phyloP scores from a whole-genome alignment of 1,140 invertebrate genomes.

The Melitaea cinxia region DNA sequence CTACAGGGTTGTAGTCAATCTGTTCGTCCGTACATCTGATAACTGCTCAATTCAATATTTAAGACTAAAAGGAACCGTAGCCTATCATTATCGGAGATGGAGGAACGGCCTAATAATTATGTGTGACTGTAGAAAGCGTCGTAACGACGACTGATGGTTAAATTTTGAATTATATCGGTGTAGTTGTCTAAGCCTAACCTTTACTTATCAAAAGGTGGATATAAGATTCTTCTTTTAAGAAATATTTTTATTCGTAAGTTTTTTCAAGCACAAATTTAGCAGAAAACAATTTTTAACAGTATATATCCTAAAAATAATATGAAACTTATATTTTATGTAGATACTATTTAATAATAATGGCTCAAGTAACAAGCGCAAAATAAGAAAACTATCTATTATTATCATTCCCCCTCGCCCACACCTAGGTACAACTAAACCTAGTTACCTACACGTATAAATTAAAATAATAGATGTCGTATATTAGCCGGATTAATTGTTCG shows the following conservation, averaged over 20 bases:
- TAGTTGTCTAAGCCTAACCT: conserved; percentile 17
- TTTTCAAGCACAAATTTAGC: conserved; percentile 7
- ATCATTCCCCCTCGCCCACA: too few relatives aligned
- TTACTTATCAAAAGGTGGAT: conserved; percentile 22
- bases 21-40: conserved; percentile 73
- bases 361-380: too few relatives aligned
- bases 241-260: not conserved
- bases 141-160: conserved; percentile 18
- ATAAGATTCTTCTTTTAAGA: conserved; percentile 4
- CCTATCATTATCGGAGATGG: conserved; percentile 53
- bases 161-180: conserved; percentile 12
- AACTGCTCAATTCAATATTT: conserved; percentile 76
- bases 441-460: too few relatives aligned
- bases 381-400: too few relatives aligned
- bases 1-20: conserved; percentile 73
- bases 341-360: too few relatives aligned
- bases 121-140: conserved; percentile 48
- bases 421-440: too few relatives aligned
- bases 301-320: too few relatives aligned
- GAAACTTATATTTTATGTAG: too few relatives aligned
- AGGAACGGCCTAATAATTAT: conserved; percentile 65
- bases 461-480: too few relatives aligned
- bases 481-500: not conserved
- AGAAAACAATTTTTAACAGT: not conserved
- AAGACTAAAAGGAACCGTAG: conserved; percentile 62